A percentile compares a stretch with the other conserved stretches of the same genome.
Conservation (phyloP, 2,888 invertebrate genomes). For the Linhomoeus sp. region DNA sequence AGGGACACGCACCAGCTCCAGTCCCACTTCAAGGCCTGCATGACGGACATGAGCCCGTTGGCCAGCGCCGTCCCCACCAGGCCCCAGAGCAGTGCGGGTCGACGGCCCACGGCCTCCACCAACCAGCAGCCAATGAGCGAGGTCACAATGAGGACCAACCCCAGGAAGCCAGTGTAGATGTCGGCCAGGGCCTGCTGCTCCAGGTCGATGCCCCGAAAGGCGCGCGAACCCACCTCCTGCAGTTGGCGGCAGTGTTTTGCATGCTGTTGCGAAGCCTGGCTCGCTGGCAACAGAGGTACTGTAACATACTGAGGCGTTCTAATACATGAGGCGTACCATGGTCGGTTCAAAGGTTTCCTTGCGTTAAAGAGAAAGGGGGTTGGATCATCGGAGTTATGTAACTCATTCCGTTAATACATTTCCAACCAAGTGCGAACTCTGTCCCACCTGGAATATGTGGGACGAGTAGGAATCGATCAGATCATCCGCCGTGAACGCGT, state of each 20-base stretch:
- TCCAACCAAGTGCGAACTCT: neutral
- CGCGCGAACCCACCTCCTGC: too few relatives aligned
- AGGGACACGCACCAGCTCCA: constrained; percentile 1
- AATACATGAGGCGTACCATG: too few relatives aligned
- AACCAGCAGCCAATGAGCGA: constrained; percentile 12
- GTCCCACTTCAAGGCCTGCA: too few relatives aligned
- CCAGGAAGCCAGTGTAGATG: constrained; percentile 10
- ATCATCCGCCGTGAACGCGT: constrained; percentile 23
- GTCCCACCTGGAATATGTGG: constrained; percentile 11
- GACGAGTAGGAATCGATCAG: constrained; percentile 22
- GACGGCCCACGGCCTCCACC: constrained; percentile 2
- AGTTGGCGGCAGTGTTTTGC: too few relatives aligned
- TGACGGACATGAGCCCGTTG: too few relatives aligned
- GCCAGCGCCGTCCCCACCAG: constrained; percentile 15
- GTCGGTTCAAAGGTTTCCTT: neutral
- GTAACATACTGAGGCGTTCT: too few relatives aligned
- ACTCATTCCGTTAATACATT: too few relatives aligned
- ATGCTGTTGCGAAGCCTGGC: too few relatives aligned
- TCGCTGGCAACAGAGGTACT: too few relatives aligned
- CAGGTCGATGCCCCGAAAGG: neutral
- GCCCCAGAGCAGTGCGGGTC: constrained; percentile 8
- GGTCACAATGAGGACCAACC: constrained; percentile 9
- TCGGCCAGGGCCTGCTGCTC: constrained; percentile 4
- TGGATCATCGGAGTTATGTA: too few relatives aligned
- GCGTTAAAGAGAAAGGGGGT: too few relatives aligned